Base-by-base conservation (phyloP, 2,888 invertebrate genomes). In the Tillus elongatus region DNA sequence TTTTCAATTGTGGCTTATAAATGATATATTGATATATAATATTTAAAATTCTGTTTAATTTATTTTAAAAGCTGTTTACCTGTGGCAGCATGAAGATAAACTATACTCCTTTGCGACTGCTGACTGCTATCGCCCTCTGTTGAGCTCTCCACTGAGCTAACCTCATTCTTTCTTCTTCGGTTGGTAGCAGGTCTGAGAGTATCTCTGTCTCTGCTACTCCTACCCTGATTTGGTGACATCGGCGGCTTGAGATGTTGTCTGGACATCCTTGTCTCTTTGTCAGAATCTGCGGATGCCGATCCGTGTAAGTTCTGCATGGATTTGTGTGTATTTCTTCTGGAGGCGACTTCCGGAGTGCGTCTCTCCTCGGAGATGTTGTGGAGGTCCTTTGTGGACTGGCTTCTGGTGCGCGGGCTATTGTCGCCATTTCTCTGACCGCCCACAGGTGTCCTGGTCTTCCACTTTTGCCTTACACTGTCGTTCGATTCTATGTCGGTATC, bases 51-150 rank as follows among this genome's bases (percentile, higher is more conserved):
- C n/a, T n/a, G n/a, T n/a, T n/a, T n/a, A n/a, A n/a, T n/a, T n/a
- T n/a, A n/a, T n/a, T n/a, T n/a, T n/a, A n/a, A n/a, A n/a, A n/a
- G n/a, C n/a, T 27, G 43, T 37, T 49, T 64, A 81, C 82, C 80
- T 47, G 87, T 86, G 32, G 87, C 85, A 35, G 87, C 87, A 56
- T 88, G 88, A 35, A 88, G 69, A 58, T 85, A 88, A 12, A 88
- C 87, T 12, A 87, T 80, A 56, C 86, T 86, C 54, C 84, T 74
- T 59, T 86, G 86, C 37, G 85, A 85, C 54, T 83, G 83, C 52
- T 84, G 79, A 57, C 86, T 86, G 54, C 73, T 72, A 52, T 82
- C 82, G 0, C 82, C 82, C 54, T 82, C 82, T 0, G 82, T 81
- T 50, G 82, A 82, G 60, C 77, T 77, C 49, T 75, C 77, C 1